A percentile compares a stretch with the other conserved stretches of the same genome.
Evolutionary conservation across 2,797 vertebrate species (phyloP).

Genomic region (Enteromius trimaculatus): DNA sequence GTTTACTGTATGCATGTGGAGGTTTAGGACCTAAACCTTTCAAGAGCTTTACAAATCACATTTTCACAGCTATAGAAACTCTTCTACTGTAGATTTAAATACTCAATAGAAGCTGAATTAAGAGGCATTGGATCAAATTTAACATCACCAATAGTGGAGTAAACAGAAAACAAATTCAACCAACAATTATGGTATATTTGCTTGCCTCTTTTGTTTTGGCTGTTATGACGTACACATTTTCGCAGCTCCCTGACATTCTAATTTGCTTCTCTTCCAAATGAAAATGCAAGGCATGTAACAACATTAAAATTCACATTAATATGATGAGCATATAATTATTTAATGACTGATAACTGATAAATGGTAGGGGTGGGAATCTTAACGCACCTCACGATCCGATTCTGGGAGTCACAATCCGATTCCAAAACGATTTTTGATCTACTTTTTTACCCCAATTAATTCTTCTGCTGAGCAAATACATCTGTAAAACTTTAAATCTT

Average conservation of each 20-base stretch:
- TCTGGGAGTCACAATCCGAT: too few species aligned
- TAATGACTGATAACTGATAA: background rate
- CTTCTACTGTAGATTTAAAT: background rate
- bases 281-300: background rate
- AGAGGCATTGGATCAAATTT: background rate
- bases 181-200: background rate
- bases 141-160: background rate
- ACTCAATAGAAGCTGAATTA: background rate
- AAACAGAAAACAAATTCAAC: background rate
- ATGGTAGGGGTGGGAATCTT: background rate
- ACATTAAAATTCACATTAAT: background rate
- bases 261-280: background rate
- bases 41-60: background rate
- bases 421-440: too few species aligned
- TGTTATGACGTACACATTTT: background rate
- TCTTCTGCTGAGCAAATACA: too few species aligned
- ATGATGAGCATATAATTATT: background rate
- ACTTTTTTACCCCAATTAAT: too few species aligned
- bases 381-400: too few species aligned
- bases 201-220: background rate
- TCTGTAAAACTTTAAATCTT: too few species aligned
- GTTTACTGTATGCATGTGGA: background rate
- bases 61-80: background rate
- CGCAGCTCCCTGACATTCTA: background rate
- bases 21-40: background rate